Percentiles rank a stretch among this genome's conserved stretches.
Conservation (phyloP, 2,797 vertebrate species). For the Podarcis siculus region DNA sequence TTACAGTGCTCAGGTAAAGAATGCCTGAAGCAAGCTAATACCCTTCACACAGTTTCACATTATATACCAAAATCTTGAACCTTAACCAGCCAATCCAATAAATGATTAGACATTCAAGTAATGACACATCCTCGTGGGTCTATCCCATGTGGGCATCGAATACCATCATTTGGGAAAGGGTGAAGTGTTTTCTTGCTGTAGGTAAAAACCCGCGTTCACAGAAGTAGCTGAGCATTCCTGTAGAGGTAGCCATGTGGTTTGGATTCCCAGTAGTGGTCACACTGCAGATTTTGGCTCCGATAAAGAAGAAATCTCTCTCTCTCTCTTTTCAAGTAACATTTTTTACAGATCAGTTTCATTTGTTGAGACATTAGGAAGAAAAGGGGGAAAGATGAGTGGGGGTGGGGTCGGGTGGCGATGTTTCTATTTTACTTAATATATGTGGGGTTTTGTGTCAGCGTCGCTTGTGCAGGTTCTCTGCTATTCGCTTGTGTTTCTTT, state of each 20-base stretch:
- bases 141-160: not conserved
- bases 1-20: no score
- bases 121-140: not conserved
- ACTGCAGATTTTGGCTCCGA: not conserved
- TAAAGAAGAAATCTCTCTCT: not conserved
- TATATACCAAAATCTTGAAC: not conserved
- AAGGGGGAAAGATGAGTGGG: no score
- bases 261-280: not conserved
- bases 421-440: no score
- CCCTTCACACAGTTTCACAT: not conserved
- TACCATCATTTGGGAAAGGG: not conserved
- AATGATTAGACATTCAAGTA: not conserved
- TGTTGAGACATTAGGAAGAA: no score
- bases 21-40: not conserved
- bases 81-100: not conserved
- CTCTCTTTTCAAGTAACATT: no score
- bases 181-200: not conserved
- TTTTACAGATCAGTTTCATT: no score
- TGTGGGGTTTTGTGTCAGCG: no score
- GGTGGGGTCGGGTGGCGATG: no score
- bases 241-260: not conserved
- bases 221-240: not conserved
- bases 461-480: no score
- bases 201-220: not conserved
- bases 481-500: no score